phyloP scores from a whole-genome alignment of 2,888 invertebrate genomes.

The Tolmerus cingulatus region DNA sequence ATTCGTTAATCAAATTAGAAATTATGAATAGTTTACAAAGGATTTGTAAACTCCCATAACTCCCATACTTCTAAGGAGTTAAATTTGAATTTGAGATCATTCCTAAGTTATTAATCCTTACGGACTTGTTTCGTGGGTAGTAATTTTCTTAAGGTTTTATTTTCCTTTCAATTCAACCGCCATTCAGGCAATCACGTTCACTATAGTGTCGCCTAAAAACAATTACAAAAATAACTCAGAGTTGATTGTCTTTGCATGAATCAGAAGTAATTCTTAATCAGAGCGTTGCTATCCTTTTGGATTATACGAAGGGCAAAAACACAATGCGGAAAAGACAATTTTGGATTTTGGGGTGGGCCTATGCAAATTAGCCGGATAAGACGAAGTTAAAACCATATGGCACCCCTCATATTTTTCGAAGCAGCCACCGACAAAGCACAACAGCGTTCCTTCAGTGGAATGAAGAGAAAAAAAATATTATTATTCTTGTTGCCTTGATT shows the following conservation, averaged over 20 bases:
- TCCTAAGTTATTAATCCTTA: not conserved
- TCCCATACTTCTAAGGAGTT: not conserved
- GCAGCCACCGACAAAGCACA: not conserved
- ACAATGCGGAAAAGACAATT: conserved; percentile 25
- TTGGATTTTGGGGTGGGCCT: not conserved
- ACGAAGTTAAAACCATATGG: conserved; percentile 41
- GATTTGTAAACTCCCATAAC: too few relatives aligned
- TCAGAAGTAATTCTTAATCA: conserved; percentile 25
- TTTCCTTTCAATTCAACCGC: not conserved
- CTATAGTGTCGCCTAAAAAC: not conserved
- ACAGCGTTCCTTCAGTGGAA: not conserved
- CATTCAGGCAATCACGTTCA: not conserved
- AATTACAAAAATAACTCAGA: not conserved
- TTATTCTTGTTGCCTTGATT: conserved; percentile 34
- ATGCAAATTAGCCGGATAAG: conserved; percentile 37
- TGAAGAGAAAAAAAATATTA: conserved; percentile 7
- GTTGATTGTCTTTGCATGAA: not conserved
- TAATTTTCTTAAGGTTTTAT: not conserved
- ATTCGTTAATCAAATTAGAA: too few relatives aligned
- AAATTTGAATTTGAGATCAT: not conserved
- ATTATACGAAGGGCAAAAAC: not conserved
- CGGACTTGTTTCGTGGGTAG: not conserved
- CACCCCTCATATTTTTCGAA: conserved; percentile 34
- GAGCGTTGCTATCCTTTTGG: not conserved
- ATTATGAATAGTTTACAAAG: too few relatives aligned